phyloP scores from a whole-genome alignment of 2,888 invertebrate genomes.

The Rotaria sp. region DNA sequence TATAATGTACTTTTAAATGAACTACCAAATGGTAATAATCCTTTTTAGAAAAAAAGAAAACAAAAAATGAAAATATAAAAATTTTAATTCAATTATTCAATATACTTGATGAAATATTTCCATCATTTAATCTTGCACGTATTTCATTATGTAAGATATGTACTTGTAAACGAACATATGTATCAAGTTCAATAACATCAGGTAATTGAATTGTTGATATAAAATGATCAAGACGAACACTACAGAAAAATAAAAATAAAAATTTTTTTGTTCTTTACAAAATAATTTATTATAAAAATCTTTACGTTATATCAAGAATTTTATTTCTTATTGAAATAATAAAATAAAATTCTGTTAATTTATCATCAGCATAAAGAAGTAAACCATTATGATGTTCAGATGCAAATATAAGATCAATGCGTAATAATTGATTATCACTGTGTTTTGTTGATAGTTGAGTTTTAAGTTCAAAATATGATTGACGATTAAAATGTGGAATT shows the following conservation, averaged over 20 bases:
- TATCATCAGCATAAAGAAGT: constrained; percentile 15
- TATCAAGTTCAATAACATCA: neutral
- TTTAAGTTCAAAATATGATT: constrained; percentile 23
- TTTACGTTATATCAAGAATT: constrained; percentile 17
- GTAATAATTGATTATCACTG: neutral
- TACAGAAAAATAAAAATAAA: neutral
- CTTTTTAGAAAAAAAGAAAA: neutral
- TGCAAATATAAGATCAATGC: constrained; percentile 11
- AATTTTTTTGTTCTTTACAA: neutral
- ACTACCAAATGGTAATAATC: constrained; percentile 25
- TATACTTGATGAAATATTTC: constrained; percentile 20
- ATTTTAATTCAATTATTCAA: neutral
- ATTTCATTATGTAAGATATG: constrained; percentile 6
- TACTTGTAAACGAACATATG: constrained; percentile 19
- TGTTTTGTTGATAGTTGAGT: neutral
- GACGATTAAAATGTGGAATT: constrained; percentile 8
- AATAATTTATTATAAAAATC: neutral
- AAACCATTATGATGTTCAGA: constrained; percentile 20
- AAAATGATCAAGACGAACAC: constrained; percentile 16
- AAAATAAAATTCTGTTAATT: constrained; percentile 18
- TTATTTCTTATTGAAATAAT: constrained; percentile 19
- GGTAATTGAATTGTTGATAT: neutral
- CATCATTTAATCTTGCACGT: neutral
- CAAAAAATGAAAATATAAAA: neutral
- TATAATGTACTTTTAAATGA: constrained; percentile 11